These are phyloP conservation scores for Dinoponera quadriceps DNA, from an alignment of 1,140 invertebrate genomes.

Conservation along the genomic window DNA sequence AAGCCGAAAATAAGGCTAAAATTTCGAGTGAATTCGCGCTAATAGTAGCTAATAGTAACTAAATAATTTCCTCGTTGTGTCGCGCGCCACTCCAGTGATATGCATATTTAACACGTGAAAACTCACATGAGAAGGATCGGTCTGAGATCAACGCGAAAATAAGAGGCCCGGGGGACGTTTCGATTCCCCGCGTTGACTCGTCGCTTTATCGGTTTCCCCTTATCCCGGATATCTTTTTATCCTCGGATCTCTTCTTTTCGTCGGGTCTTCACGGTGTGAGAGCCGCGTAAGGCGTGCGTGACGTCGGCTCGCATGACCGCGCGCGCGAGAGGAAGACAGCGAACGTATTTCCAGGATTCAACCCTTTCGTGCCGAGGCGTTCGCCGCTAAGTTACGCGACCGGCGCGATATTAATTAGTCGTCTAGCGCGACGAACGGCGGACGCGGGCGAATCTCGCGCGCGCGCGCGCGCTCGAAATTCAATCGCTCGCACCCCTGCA, in stretches of 20 bases:
- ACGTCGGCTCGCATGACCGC: slow-evolving; percentile 44
- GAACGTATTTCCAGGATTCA: slow-evolving; percentile 34
- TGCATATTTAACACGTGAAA: not conserved
- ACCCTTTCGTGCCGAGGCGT: slow-evolving; percentile 42
- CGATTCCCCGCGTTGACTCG: not conserved
- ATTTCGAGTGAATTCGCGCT: too few relatives aligned
- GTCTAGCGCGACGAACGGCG: slow-evolving; percentile 41
- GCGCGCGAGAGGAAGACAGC: slow-evolving; percentile 25
- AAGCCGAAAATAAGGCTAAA: too few relatives aligned
- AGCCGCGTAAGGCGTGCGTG: slow-evolving; percentile 40
- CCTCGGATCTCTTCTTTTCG: not conserved
- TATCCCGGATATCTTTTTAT: not conserved
- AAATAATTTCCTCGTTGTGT: slow-evolving; percentile 3
- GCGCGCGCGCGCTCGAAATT: slow-evolving; percentile 56
- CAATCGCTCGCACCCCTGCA: slow-evolving; percentile 44
- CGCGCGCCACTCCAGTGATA: not conserved
- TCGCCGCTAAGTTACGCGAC: slow-evolving; percentile 48
- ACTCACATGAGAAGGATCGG: not conserved
- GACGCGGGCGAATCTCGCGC: slow-evolving; percentile 14
- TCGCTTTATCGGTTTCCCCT: slow-evolving; percentile 20
- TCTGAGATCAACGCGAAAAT: not conserved
- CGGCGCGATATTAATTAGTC: slow-evolving; percentile 61
- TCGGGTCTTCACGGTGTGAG: not conserved
- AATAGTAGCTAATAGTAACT: too few relatives aligned
- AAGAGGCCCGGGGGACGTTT: not conserved